Percentiles rank a stretch among this genome's conserved stretches.
phyloP scores from a whole-genome alignment of 35 echinoderm and acorn worm species.

The Holothuria glaberrima region DNA sequence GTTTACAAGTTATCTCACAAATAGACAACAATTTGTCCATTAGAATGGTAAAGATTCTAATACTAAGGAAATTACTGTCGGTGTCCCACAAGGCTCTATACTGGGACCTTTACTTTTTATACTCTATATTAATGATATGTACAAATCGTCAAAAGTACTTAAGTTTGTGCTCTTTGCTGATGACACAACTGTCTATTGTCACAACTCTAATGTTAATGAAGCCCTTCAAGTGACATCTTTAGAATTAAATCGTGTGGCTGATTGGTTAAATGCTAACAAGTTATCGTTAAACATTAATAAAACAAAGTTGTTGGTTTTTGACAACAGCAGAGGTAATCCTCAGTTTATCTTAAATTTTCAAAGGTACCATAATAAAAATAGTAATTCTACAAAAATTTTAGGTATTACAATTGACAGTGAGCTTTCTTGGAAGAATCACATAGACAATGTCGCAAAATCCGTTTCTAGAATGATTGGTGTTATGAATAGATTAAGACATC shows the following conservation, averaged over 20 bases:
- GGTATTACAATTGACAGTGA: not conserved
- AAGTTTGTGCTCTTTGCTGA: slow-evolving; percentile 40
- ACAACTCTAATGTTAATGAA: not conserved
- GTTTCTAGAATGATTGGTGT: slow-evolving; percentile 9
- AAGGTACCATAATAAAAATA: not conserved
- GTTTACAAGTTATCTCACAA: not conserved
- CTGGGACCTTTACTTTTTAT: slow-evolving; percentile 19
- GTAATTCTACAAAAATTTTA: no score
- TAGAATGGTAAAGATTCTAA: not conserved
- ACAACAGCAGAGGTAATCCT: not conserved
- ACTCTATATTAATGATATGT: not conserved
- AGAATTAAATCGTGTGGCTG: not conserved
- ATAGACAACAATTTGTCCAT: not conserved
- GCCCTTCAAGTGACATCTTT: not conserved
- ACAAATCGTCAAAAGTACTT: not conserved
- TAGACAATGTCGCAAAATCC: not conserved
- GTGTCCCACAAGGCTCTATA: slow-evolving; percentile 35
- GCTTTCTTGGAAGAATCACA: slow-evolving; percentile 20
- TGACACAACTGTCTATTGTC: slow-evolving; percentile 15
- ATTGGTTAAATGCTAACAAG: not conserved
- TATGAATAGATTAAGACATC: slow-evolving; percentile 11
- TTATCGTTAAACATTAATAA: slow-evolving; percentile 32
- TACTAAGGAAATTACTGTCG: not conserved
- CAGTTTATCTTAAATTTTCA: not conserved
- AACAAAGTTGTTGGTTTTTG: slow-evolving; percentile 21